These are phyloP conservation scores for Tetrax tetrax DNA, from an alignment of 2,113 vertebrate species.

Conservation along the genomic window DNA sequence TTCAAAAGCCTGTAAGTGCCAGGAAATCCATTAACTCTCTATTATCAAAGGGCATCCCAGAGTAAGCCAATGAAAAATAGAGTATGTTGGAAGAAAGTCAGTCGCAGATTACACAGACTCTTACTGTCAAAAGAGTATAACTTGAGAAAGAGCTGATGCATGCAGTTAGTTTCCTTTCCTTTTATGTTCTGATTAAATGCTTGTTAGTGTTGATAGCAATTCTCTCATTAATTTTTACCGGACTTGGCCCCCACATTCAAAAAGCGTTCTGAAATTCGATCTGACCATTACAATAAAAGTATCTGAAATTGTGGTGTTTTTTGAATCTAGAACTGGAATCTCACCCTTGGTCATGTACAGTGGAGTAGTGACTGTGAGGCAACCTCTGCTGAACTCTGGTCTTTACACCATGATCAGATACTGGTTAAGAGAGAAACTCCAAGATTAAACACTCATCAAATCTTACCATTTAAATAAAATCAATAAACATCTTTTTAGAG, in stretches of 20 bases:
- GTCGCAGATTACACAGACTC: conserved; percentile 24
- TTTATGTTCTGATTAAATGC: conserved; percentile 21
- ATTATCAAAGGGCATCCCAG: neutral
- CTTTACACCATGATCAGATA: neutral
- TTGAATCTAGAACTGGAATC: neutral
- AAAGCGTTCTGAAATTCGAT: neutral
- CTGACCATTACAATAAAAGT: neutral
- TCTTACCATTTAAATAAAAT: neutral
- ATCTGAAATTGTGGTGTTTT: neutral
- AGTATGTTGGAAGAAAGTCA: conserved; percentile 5
- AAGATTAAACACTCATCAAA: neutral
- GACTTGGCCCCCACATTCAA: neutral
- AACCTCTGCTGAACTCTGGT: neutral
- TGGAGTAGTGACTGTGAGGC: neutral
- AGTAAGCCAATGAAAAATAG: conserved; percentile 19
- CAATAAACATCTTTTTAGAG: neutral
- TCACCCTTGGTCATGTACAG: neutral
- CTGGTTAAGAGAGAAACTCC: neutral
- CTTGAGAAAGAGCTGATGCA: conserved; percentile 4
- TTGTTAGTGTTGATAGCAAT: neutral
- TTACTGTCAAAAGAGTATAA: neutral
- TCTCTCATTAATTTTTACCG: neutral
- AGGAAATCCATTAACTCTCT: conserved; percentile 40
- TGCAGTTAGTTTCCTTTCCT: neutral
- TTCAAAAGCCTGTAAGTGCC: conserved; percentile 2